Evolutionary conservation across 2,113 vertebrate species (phyloP).

Genomic region (Muscicapa adusta): DNA sequence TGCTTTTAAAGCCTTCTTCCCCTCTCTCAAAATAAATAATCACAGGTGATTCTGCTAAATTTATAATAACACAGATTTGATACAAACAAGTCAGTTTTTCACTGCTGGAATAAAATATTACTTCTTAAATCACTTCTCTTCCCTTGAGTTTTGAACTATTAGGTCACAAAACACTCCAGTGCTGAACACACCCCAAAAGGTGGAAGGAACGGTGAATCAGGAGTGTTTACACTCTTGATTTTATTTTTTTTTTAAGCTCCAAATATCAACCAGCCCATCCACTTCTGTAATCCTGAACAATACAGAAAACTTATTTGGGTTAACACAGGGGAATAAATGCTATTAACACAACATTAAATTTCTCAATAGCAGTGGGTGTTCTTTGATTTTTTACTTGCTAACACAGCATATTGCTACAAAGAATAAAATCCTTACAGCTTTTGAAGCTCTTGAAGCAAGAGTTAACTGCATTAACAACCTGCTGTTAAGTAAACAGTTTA

Average conservation of each 20-base stretch:
- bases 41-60: neutral
- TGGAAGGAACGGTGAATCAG: neutral
- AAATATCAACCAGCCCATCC: neutral
- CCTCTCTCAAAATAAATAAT: neutral
- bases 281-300: neutral
- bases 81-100: neutral
- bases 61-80: neutral
- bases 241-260: neutral
- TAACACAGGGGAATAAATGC: neutral
- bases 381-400: neutral
- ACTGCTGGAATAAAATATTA: neutral
- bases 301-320: neutral
- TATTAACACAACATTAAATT: neutral
- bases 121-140: neutral
- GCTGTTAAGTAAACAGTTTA: neutral
- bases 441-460: neutral
- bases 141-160: neutral
- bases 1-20: neutral
- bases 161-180: neutral
- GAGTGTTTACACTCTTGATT: conserved; percentile 9
- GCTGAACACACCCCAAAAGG: neutral
- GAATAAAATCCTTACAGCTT: neutral
- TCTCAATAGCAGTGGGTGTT: neutral
- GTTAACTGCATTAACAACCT: neutral
- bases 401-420: neutral